Conservation (phyloP, 2,797 vertebrate genomes). For the Mormyrus hasselquistii region DNA sequence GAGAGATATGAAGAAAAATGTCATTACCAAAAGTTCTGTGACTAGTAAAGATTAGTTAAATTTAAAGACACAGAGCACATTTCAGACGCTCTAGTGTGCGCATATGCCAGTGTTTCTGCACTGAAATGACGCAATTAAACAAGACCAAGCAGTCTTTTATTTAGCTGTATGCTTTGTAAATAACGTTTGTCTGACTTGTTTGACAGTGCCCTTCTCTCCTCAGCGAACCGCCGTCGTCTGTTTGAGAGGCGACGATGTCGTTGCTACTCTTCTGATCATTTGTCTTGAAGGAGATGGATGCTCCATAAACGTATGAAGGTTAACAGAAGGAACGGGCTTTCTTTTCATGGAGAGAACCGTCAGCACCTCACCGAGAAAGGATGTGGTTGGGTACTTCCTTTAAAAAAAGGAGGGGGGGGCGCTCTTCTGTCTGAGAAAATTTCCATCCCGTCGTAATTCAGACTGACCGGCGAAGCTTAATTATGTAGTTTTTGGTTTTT, state of each 20-base stretch:
- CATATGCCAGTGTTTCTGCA: not conserved
- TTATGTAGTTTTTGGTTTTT: constrained; percentile 2
- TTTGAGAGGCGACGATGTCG: not conserved
- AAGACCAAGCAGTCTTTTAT: not conserved
- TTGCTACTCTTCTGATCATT: not conserved
- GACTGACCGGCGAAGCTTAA: not conserved
- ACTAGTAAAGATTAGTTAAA: not conserved
- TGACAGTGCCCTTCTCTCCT: not conserved
- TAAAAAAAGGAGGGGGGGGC: not conserved
- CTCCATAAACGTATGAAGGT: not conserved
- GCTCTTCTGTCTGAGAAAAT: constrained; percentile 11
- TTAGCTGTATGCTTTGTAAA: not conserved
- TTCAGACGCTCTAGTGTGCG: not conserved
- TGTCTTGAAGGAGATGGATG: not conserved
- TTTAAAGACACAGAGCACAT: not conserved
- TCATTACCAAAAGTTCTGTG: not conserved
- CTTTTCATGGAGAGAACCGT: not conserved
- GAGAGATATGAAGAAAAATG: not conserved
- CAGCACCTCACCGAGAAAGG: not conserved
- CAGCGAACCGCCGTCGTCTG: not conserved
- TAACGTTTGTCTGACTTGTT: not conserved
- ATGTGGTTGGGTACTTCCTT: not conserved
- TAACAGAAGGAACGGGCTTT: not conserved
- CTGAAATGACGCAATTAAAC: not conserved
- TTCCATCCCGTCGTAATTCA: constrained; percentile 17